Percentiles rank a stretch among this genome's conserved stretches.
Evolutionary conservation across 2,888 invertebrate species (phyloP).

Genomic region (Steinernema carpocapsae): DNA sequence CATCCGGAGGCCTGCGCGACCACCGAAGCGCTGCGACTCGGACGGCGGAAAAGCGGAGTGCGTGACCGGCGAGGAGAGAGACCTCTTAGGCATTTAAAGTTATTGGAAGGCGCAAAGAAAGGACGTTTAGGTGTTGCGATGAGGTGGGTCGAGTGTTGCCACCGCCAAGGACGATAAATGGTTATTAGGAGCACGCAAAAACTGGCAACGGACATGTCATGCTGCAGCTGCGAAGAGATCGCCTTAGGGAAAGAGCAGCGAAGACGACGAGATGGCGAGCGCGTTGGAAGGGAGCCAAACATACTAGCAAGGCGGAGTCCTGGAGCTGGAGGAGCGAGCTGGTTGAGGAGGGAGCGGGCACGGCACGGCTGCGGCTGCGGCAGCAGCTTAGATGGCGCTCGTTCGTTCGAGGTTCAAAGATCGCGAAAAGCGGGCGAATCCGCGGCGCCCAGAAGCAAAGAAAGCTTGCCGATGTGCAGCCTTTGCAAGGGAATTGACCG

Average conservation of each 20-base stretch:
- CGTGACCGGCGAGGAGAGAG: not conserved
- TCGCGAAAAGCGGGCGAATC: too few relatives aligned
- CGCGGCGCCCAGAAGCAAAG: not conserved
- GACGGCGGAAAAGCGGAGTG: not conserved
- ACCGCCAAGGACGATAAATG: not conserved
- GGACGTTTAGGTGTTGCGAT: not conserved
- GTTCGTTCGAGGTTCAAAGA: too few relatives aligned
- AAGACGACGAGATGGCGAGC: not conserved
- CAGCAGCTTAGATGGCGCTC: too few relatives aligned
- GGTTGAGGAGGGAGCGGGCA: not conserved
- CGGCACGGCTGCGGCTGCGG: not conserved
- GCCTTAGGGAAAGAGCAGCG: conserved; percentile 5
- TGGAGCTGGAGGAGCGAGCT: not conserved
- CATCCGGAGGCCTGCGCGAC: not conserved
- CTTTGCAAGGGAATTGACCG: not conserved
- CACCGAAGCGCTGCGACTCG: not conserved
- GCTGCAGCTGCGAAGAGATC: not conserved
- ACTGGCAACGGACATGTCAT: not conserved
- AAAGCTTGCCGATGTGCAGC: not conserved
- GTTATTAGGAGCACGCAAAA: not conserved
- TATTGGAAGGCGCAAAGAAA: not conserved
- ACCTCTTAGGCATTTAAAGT: not conserved
- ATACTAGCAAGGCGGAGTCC: not conserved
- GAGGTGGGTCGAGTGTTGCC: not conserved
- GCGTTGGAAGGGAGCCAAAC: conserved; percentile 2